Percentiles rank a stretch among this genome's conserved stretches.
phyloP scores from a whole-genome alignment of 2,797 vertebrate genomes.

The Cygnus olor region DNA sequence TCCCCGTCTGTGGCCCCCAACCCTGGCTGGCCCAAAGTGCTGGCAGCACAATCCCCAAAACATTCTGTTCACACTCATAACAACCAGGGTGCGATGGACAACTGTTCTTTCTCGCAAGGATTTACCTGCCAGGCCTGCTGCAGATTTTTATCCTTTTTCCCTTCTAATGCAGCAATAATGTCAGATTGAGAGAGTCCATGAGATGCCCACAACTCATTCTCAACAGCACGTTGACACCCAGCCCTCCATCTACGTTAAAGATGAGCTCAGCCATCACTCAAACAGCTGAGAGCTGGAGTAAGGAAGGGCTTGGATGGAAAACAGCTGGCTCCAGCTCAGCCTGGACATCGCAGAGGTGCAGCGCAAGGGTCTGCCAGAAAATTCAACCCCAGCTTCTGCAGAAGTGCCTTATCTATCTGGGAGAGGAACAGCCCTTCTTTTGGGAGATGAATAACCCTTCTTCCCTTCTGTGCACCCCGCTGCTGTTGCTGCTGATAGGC shows the following conservation, averaged over 20 bases:
- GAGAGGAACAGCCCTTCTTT: not conserved
- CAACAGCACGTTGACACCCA: not conserved
- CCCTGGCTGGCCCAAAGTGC: not conserved
- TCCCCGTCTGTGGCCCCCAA: not conserved
- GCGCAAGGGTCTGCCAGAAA: not conserved
- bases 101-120: not conserved
- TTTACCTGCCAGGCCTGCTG: not conserved
- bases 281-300: not conserved
- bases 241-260: not conserved
- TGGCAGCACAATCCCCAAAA: not conserved
- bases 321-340: constrained; percentile 11
- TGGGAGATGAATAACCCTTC: not conserved
- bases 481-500: not conserved
- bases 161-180: not conserved
- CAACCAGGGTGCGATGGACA: not conserved
- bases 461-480: not conserved
- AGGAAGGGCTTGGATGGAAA: not conserved
- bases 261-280: constrained; percentile 31
- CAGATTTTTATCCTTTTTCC: not conserved
- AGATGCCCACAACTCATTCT: constrained; percentile 10
- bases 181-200: not conserved
- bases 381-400: not conserved
- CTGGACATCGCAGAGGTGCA: not conserved
- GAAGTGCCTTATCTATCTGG: not conserved
- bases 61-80: not conserved